Conservation (phyloP, 1,140 invertebrate genomes). For the Nasonia giraulti region DNA sequence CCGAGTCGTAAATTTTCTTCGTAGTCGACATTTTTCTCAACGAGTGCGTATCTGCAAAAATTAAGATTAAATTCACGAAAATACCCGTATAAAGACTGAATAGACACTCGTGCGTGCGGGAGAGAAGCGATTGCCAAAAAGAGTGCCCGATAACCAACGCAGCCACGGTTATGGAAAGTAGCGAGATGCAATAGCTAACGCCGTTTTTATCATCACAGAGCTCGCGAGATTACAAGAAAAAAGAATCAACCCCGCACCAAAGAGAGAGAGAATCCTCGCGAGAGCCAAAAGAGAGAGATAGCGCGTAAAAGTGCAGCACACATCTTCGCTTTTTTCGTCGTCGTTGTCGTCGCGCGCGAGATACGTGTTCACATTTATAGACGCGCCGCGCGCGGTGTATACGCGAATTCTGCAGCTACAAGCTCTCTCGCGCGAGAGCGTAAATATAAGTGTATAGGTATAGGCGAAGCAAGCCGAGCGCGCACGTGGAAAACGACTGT, state of each 20-base stretch:
- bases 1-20: too few relatives aligned
- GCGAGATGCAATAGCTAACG: slow-evolving; percentile 24
- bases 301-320: not conserved
- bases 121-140: not conserved
- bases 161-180: slow-evolving; percentile 24
- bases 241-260: not conserved
- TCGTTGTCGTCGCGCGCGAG: not conserved
- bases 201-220: slow-evolving; percentile 14
- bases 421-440: not conserved
- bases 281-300: not conserved
- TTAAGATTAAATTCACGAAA: not conserved
- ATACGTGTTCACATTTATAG: slow-evolving; percentile 22
- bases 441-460: not conserved
- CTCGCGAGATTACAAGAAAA: not conserved
- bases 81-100: not conserved
- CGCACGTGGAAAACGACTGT: not conserved
- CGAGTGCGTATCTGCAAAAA: too few relatives aligned
- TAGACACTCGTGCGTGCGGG: not conserved
- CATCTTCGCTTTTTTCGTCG: not conserved
- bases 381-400: not conserved
- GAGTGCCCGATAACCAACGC: slow-evolving; percentile 16
- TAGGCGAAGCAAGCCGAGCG: not conserved
- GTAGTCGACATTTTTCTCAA: too few relatives aligned
- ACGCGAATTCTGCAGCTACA: not conserved
- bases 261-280: not conserved